Percentiles rank a stretch among this genome's conserved stretches.
Evolutionary conservation across 2,888 invertebrate species (phyloP).

Genomic region (Nudaria mundana): DNA sequence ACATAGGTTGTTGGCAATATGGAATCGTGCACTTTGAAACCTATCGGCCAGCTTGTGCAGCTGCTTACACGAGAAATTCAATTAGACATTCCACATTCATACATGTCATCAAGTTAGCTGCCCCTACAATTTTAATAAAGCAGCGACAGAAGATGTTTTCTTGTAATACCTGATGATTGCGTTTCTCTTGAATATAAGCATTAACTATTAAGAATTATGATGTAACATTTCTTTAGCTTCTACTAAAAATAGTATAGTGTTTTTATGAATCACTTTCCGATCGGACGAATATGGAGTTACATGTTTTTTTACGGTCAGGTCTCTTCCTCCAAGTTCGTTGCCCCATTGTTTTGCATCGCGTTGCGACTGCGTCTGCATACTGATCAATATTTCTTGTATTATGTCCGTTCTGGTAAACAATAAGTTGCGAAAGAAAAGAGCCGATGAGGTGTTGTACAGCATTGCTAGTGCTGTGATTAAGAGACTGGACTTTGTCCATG

Average conservation of each 20-base stretch:
- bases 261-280: constrained; percentile 55
- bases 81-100: too few species aligned
- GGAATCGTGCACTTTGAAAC: too few species aligned
- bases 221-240: constrained; percentile 26
- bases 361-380: constrained; percentile 66
- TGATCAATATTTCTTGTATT: constrained; percentile 42
- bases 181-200: neutral
- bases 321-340: constrained; percentile 73
- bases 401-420: constrained; percentile 16
- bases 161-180: neutral
- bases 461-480: neutral
- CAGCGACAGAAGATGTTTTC: too few species aligned
- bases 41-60: too few species aligned
- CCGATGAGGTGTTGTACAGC: neutral
- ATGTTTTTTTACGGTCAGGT: constrained; percentile 59
- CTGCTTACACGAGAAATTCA: too few species aligned
- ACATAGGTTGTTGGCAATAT: too few species aligned
- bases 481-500: too few species aligned
- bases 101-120: too few species aligned
- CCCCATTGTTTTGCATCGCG: constrained; percentile 68
- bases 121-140: too few species aligned
- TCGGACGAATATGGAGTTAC: constrained; percentile 46
- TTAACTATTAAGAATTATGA: constrained; percentile 20
- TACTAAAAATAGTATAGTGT: constrained; percentile 43
- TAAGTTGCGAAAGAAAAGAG: neutral